Conservation (phyloP, 2,888 invertebrate species). For the Sericinus montela region DNA sequence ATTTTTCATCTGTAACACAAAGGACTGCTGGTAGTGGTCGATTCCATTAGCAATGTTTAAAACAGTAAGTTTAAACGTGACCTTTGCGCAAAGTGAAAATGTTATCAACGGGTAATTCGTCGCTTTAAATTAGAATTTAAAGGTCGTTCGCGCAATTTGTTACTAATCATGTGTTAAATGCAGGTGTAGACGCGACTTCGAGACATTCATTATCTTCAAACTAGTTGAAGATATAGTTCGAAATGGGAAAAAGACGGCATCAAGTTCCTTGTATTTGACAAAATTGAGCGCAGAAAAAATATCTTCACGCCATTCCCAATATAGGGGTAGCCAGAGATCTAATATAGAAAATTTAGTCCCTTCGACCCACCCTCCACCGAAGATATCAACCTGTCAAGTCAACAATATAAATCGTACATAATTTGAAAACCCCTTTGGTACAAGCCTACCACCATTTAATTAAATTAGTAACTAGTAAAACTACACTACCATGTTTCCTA, state of each 20-base stretch:
- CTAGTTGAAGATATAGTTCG: not conserved
- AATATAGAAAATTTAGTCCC: too few relatives aligned
- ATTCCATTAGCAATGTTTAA: not conserved
- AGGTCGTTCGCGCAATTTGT: constrained; percentile 2
- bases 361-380: too few relatives aligned
- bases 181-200: not conserved
- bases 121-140: not conserved
- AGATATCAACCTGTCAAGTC: too few relatives aligned
- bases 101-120: not conserved
- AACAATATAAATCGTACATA: too few relatives aligned
- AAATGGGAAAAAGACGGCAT: too few relatives aligned
- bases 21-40: not conserved
- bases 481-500: not conserved
- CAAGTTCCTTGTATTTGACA: too few relatives aligned
- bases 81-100: not conserved
- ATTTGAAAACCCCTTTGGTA: too few relatives aligned
- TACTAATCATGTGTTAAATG: not conserved
- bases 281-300: too few relatives aligned
- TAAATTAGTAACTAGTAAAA: too few relatives aligned
- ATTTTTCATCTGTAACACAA: not conserved
- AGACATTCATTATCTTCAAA: not conserved
- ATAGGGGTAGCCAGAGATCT: too few relatives aligned
- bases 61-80: not conserved
- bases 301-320: too few relatives aligned
- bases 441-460: too few relatives aligned